Evolutionary conservation across 2,797 vertebrate species (phyloP).

Genomic region (Dipus sagitta): DNA sequence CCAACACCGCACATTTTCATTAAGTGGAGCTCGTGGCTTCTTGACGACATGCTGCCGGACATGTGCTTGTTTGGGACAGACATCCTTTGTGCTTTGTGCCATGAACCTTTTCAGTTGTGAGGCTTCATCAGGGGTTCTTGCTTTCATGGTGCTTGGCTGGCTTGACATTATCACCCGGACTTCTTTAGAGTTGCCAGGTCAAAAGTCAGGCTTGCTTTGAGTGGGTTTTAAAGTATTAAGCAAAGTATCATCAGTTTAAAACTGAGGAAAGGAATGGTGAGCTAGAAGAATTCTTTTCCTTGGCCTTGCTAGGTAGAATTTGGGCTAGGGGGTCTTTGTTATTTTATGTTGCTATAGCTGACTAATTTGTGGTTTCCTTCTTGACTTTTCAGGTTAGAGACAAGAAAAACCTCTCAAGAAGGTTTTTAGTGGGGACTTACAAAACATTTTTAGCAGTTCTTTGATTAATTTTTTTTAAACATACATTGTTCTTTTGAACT

Average conservation of each 20-base stretch:
- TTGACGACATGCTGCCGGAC: not conserved
- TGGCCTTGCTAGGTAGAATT: conserved; percentile 18
- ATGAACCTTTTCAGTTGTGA: not conserved
- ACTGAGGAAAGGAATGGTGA: not conserved
- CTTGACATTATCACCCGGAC: not conserved
- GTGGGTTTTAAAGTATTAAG: conserved; percentile 51
- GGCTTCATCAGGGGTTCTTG: not conserved
- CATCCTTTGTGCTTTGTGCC: conserved; percentile 23
- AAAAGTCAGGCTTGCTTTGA: conserved; percentile 3
- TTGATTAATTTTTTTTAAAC: conserved; percentile 48
- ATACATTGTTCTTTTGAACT: not conserved
- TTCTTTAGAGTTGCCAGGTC: not conserved
- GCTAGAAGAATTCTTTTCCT: not conserved
- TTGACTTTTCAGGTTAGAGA: conserved; percentile 48
- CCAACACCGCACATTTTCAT: not conserved
- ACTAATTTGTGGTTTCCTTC: conserved; percentile 55
- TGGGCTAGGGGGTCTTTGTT: not conserved
- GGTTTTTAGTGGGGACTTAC: conserved; percentile 1
- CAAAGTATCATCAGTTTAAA: conserved; percentile 34
- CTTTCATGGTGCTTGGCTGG: not conserved
- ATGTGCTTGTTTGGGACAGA: not conserved
- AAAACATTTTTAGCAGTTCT: not conserved
- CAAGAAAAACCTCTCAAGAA: conserved; percentile 27
- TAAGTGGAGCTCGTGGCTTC: not conserved
- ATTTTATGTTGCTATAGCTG: conserved; percentile 13